Evolutionary conservation across 2,113 vertebrate species (phyloP).

Genomic region (Oceanites oceanicus): DNA sequence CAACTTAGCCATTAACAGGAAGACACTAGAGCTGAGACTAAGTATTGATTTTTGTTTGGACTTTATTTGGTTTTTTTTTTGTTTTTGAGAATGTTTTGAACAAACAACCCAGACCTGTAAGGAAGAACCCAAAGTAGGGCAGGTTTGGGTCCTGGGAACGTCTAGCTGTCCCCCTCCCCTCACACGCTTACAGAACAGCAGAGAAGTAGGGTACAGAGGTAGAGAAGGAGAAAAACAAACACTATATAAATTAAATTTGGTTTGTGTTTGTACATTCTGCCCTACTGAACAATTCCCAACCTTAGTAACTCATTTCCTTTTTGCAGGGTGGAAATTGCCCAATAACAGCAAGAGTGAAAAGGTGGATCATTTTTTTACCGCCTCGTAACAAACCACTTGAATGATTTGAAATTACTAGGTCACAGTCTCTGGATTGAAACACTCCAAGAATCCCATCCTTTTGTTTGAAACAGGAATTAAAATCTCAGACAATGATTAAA

Average conservation of each 20-base stretch:
- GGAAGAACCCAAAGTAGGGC: not conserved
- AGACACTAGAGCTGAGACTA: not conserved
- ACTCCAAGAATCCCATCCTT: not conserved
- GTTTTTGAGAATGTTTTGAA: not conserved
- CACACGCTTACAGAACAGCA: not conserved
- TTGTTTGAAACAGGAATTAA: conserved; percentile 6
- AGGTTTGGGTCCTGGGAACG: not conserved
- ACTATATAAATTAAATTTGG: not conserved
- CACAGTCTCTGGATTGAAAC: not conserved
- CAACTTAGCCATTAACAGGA: not conserved
- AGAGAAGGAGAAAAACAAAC: not conserved
- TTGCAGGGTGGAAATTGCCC: not conserved
- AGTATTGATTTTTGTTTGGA: not conserved
- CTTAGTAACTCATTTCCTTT: not conserved
- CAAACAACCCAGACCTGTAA: not conserved
- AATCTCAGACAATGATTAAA: conserved; percentile 6
- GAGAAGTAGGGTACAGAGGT: not conserved
- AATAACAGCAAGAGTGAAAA: not conserved
- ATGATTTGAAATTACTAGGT: conserved; percentile 17
- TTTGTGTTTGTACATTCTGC: not conserved
- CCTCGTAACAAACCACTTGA: not conserved
- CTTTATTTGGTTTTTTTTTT: not conserved
- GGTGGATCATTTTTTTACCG: not conserved
- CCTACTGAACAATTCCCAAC: not conserved
- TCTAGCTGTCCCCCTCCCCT: not conserved